phyloP scores from a whole-genome alignment of 2,797 vertebrate species.

The Cercopithecus petaurista region DNA sequence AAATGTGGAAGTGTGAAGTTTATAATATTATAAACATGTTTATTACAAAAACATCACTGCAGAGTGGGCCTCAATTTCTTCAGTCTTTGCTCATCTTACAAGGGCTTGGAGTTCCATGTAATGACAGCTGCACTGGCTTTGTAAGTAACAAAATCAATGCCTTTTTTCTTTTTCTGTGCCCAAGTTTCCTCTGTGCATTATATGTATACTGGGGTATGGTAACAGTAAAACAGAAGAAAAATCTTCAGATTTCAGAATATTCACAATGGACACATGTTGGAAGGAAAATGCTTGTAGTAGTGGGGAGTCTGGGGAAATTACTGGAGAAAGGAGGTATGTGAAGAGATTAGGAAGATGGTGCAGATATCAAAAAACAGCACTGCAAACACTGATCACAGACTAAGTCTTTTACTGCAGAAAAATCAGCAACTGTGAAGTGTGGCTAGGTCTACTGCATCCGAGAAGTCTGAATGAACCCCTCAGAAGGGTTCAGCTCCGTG shows the following conservation, averaged over 20 bases:
- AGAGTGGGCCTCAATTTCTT: background rate
- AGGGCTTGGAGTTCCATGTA: background rate
- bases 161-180: background rate
- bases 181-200: background rate
- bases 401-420: background rate
- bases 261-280: background rate
- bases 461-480: background rate
- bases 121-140: background rate
- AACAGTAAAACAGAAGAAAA: background rate
- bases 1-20: slow-evolving; percentile 58
- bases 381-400: background rate
- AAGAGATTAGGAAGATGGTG: background rate
- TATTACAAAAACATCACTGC: background rate
- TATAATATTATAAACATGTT: slow-evolving; percentile 45
- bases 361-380: background rate
- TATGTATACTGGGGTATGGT: background rate
- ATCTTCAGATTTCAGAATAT: background rate
- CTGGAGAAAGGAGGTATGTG: background rate
- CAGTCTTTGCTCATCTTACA: slow-evolving; percentile 16
- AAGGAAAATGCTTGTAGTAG: background rate
- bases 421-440: rapidly evolving
- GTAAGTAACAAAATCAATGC: background rate
- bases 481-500: background rate
- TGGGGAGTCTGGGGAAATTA: background rate
- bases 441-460: rapidly evolving